phyloP scores from a whole-genome alignment of 2,113 vertebrate species.

The Glaucomys volans region DNA sequence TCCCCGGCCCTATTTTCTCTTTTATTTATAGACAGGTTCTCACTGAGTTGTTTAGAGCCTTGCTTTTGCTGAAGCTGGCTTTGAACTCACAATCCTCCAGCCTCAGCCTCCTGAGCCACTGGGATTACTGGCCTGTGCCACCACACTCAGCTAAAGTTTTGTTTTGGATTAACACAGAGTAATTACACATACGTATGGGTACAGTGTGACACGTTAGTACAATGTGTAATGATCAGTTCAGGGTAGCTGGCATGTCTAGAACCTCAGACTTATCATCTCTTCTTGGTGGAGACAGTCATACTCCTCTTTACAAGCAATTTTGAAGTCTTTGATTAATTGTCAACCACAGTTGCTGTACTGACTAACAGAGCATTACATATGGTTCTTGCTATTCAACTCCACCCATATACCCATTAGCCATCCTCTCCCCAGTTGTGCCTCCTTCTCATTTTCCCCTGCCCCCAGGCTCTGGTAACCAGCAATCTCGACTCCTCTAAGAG shows the following conservation, averaged over 20 bases:
- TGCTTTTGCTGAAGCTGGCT: too few species aligned
- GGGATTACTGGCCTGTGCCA: too few species aligned
- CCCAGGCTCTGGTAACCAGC: neutral
- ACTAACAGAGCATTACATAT: neutral
- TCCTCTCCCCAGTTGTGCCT: accelerated
- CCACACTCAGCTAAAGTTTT: neutral
- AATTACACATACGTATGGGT: neutral
- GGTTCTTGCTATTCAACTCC: neutral
- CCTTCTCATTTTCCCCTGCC: accelerated
- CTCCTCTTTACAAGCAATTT: neutral
- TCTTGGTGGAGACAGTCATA: neutral
- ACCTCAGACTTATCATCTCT: neutral
- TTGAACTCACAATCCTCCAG: too few species aligned
- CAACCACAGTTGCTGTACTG: neutral
- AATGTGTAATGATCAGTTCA: neutral
- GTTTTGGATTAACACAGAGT: neutral
- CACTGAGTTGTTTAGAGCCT: too few species aligned
- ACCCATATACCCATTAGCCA: neutral
- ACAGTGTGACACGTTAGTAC: neutral
- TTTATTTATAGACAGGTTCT: too few species aligned
- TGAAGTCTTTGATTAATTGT: neutral
- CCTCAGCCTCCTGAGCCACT: too few species aligned
- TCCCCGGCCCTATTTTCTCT: too few species aligned
- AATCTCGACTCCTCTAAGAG: neutral
- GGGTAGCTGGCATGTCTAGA: neutral